Percentiles rank a stretch among this genome's conserved stretches.
phyloP scores from a whole-genome alignment of 1,140 invertebrate species.

The Halictus rubicundus region DNA sequence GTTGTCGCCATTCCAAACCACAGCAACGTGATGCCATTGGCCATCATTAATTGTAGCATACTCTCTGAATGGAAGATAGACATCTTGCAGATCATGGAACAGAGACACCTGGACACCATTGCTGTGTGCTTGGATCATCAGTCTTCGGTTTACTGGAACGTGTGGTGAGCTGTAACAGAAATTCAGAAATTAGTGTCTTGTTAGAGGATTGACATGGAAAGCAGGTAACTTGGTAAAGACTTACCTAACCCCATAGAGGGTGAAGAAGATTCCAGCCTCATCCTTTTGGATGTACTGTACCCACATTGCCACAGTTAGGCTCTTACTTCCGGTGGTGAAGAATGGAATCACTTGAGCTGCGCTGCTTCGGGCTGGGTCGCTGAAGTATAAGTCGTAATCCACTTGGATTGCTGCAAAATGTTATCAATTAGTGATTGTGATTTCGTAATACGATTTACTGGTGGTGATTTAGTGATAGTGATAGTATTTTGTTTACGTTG shows the following conservation, averaged over 20 bases:
- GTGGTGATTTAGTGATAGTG: too few relatives aligned
- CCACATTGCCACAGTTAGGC: conserved; percentile 96
- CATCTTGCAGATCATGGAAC: conserved; percentile 92
- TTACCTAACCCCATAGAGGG: conserved; percentile 92
- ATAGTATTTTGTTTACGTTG: too few relatives aligned
- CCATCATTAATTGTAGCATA: conserved; percentile 97
- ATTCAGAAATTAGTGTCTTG: background rate
- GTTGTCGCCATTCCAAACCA: conserved; percentile 94
- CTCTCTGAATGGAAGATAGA: conserved; percentile 94
- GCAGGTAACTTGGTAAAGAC: conserved; percentile 27
- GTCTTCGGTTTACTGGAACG: conserved; percentile 88
- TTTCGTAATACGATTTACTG: background rate
- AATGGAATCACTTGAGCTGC: conserved; percentile 95
- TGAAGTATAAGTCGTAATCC: conserved; percentile 97
- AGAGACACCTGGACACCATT: conserved; percentile 94
- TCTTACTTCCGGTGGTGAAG: conserved; percentile 87
- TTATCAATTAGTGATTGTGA: background rate
- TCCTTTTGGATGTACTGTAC: conserved; percentile 95
- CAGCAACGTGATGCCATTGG: conserved; percentile 97
- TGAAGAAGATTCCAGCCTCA: conserved; percentile 95
- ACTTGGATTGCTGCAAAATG: conserved; percentile 91
- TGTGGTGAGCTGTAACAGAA: conserved; percentile 85
- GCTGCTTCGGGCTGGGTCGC: conserved; percentile 92
- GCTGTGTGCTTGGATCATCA: conserved; percentile 93
- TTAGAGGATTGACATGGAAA: too few relatives aligned